Percentiles rank a stretch among this genome's conserved stretches.
These are phyloP conservation scores for Ciconia nigra DNA, from an alignment of 2,797 vertebrate species.

Conservation along the genomic window DNA sequence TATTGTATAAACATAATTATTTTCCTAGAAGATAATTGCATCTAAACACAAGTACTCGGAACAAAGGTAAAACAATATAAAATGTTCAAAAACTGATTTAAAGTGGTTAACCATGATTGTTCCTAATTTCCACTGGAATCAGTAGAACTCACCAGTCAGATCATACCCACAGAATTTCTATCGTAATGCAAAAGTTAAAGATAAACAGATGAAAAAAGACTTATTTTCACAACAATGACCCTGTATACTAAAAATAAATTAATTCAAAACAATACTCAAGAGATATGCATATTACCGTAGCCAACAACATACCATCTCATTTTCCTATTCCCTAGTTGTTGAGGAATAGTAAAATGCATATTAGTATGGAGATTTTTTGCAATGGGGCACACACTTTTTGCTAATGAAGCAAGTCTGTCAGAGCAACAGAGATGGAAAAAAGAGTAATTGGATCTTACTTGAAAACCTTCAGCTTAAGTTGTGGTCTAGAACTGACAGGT, in stretches of 20 bases:
- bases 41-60: neutral
- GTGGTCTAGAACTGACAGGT: neutral
- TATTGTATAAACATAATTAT: neutral
- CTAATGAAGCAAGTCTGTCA: slow-evolving; percentile 40
- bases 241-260: neutral
- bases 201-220: neutral
- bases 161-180: neutral
- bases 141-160: neutral
- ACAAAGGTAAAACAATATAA: neutral
- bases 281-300: neutral
- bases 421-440: neutral
- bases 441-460: slow-evolving; percentile 12
- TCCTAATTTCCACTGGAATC: neutral
- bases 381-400: neutral
- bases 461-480: neutral
- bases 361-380: slow-evolving; percentile 22
- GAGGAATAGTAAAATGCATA: neutral
- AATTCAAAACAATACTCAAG: neutral
- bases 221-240: neutral
- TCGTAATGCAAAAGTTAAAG: neutral
- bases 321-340: neutral
- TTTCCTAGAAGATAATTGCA: neutral
- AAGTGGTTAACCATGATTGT: neutral
- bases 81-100: neutral
- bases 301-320: neutral